Conservation (phyloP, 2,888 invertebrate genomes). For the Platycheirus albimanus region DNA sequence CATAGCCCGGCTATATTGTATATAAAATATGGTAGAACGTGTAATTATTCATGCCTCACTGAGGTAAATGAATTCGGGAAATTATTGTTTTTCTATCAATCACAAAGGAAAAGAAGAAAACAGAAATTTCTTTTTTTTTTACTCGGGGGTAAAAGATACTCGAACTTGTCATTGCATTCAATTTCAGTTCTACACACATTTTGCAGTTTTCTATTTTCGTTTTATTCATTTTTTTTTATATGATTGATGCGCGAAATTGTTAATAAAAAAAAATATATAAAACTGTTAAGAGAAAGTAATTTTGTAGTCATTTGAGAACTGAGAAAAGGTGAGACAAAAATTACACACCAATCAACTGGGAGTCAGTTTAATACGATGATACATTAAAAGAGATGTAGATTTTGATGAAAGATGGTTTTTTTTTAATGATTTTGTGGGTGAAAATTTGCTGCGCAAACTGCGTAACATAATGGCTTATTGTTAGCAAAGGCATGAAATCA, state of each 20-base stretch:
- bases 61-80: conserved; percentile 32
- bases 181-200: background rate
- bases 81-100: conserved; percentile 34
- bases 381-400: background rate
- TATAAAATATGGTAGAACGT: background rate
- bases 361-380: background rate
- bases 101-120: background rate
- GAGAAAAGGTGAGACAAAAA: background rate
- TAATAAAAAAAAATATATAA: background rate
- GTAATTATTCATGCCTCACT: conserved; percentile 31
- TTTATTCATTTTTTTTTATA: background rate
- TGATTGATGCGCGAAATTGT: conserved; percentile 6
- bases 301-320: no score
- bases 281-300: background rate
- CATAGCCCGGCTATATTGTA: conserved; percentile 16
- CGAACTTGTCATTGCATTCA: background rate
- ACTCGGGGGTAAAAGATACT: background rate
- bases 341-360: background rate
- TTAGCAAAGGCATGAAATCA: conserved; percentile 16
- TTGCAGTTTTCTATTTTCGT: background rate
- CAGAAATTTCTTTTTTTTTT: background rate
- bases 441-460: conserved; percentile 15
- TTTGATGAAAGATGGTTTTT: background rate
- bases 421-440: conserved; percentile 21
- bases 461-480: conserved; percentile 24